These are phyloP conservation scores for Amblyornis subalaris DNA, from an alignment of 2,113 vertebrate genomes.

Conservation along the genomic window DNA sequence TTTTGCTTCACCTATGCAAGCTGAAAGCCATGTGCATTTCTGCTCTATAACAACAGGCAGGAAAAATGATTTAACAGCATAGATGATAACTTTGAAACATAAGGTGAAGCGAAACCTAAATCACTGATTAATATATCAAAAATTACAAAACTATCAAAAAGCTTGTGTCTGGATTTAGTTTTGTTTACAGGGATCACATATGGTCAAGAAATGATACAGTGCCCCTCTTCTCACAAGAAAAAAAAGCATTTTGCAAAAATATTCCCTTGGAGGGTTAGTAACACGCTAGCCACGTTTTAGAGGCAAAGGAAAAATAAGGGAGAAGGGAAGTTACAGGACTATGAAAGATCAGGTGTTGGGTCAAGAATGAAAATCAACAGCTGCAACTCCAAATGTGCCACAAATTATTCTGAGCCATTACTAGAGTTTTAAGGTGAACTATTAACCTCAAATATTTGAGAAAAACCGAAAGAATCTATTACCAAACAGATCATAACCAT, in stretches of 20 bases:
- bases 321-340: not conserved
- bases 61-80: not conserved
- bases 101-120: not conserved
- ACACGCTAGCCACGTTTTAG: not conserved
- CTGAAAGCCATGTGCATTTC: not conserved
- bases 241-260: not conserved
- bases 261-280: not conserved
- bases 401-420: not conserved
- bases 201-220: not conserved
- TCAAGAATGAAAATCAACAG: not conserved
- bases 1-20: not conserved
- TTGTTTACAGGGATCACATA: not conserved
- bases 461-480: not conserved
- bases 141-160: not conserved
- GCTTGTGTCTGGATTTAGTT: not conserved
- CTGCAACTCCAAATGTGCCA: not conserved
- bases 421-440: not conserved
- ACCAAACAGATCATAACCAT: not conserved
- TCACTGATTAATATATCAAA: not conserved
- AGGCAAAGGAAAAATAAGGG: not conserved
- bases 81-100: not conserved
- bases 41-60: not conserved
- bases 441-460: not conserved
- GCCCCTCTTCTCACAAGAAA: not conserved
- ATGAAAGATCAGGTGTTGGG: not conserved